Base-by-base conservation (phyloP, 37 sponge, comb jelly and placozoan species). In the Mnemiopsis leidyi region DNA sequence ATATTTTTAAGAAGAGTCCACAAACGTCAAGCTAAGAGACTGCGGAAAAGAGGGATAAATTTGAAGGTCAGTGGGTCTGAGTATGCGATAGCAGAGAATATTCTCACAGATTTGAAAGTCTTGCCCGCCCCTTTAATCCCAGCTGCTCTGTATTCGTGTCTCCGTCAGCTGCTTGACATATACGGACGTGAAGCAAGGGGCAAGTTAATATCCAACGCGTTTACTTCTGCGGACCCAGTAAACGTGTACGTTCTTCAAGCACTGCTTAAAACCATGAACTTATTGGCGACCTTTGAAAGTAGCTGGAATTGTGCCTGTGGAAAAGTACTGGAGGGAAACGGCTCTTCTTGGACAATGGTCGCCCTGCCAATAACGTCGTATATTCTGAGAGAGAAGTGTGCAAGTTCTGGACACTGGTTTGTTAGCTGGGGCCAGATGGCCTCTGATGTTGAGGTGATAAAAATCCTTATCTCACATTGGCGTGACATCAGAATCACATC, bases 31-130 rank as follows among this genome's bases (percentile, higher is more conserved):
- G 40, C 90, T 1, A 85, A 85, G 24, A 38, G 35, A 28, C 48
- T 85, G 38, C 39, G 90, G 29, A 85, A 85, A 37, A 85, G 36
- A 85, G 90, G 90, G 1, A 61, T 85, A 13, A 85, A 39, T 23
- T 39, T 85, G 39, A 85, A 85, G n/a, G 90, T 28, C 0, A 16
- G 61, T 23, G 90, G 90, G 48, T 85, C 21, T 33, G 90, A 85
- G 90, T 85, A 85, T 26, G 90, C 90, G 9, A 28, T 85, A 23
- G 90, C 90, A 7, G 90, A 85, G 61, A 85, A 85, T 61, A 85
- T 85, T 25, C 32, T 85, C 36, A 35, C n/a, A 7, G 26, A 85
- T 26, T 61, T 85, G 2, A 85, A 85, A 26, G 36, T 26, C 48
- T 37, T 85, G 61, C 90, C 90, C 3, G 37, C 90, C 30, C 90